Evolutionary conservation across 2,113 vertebrate genomes (phyloP).

Genomic region (Puntigrus tetrazona): DNA sequence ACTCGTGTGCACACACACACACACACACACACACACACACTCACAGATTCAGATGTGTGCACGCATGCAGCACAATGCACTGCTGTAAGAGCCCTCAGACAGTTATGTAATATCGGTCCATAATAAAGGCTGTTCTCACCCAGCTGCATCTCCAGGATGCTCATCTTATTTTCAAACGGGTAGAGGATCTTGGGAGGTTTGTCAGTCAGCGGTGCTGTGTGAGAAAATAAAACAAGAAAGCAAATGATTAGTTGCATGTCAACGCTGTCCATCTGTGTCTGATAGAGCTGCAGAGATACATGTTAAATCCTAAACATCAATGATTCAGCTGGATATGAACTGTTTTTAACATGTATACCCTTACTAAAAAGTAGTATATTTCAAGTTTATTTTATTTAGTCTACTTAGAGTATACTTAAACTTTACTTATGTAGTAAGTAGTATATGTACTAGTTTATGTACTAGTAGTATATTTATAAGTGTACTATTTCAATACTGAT

Average conservation of each 20-base stretch:
- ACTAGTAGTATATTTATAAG: too few relatives aligned
- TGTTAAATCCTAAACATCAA: background rate
- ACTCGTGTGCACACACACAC: too few relatives aligned
- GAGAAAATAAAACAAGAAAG: slow-evolving; percentile 65
- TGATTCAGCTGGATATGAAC: background rate
- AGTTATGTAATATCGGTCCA: background rate
- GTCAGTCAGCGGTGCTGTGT: slow-evolving; percentile 95
- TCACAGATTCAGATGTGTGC: background rate
- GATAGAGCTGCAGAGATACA: background rate
- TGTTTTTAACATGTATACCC: background rate
- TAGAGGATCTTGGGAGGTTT: slow-evolving; percentile 95
- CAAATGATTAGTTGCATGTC: slow-evolving; percentile 8
- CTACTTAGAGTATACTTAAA: too few relatives aligned
- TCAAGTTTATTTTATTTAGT: too few relatives aligned
- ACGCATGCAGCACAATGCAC: background rate
- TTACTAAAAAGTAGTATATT: too few relatives aligned
- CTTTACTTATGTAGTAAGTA: too few relatives aligned
- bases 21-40: background rate
- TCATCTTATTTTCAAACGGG: slow-evolving; percentile 90
- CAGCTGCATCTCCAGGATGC: slow-evolving; percentile 87
- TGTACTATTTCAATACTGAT: too few relatives aligned
- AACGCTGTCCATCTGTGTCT: background rate
- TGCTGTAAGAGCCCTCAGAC: background rate
- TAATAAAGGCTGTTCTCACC: slow-evolving; percentile 78
- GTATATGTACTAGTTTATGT: too few relatives aligned